Conservation (phyloP, 30 jellyfish, hydroid and myxozoan species). For the Chironex yamaguchii region DNA sequence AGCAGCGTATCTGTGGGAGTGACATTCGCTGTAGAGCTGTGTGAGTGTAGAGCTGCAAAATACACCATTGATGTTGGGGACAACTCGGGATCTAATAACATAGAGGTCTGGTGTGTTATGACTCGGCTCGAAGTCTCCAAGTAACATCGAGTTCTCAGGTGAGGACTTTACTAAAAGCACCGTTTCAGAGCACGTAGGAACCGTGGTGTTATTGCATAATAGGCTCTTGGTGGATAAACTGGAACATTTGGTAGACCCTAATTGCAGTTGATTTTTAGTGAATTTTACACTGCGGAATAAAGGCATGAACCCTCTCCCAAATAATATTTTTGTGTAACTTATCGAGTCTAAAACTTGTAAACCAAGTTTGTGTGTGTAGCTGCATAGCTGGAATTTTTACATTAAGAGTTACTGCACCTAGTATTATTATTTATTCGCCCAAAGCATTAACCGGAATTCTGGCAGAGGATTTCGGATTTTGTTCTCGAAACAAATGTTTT, state of each 20-base stretch:
- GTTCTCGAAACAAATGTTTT: conserved; percentile 19
- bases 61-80: conserved; percentile 63
- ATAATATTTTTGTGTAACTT: conserved; percentile 21
- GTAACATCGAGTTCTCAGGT: conserved; percentile 6
- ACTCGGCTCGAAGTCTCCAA: conserved; percentile 60
- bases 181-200: conserved; percentile 62
- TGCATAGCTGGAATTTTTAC: conserved; percentile 34
- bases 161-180: conserved; percentile 48
- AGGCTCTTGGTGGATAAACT: conserved; percentile 41
- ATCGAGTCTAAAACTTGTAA: conserved; percentile 28
- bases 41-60: conserved; percentile 11
- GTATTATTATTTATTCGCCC: background rate
- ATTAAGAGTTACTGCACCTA: background rate
- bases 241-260: conserved; percentile 22
- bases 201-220: conserved; percentile 17
- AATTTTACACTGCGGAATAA: conserved; percentile 1
- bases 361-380: conserved; percentile 1
- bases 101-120: conserved; percentile 8
- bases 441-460: background rate
- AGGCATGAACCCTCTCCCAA: conserved; percentile 55
- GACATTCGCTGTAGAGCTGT: too few species aligned
- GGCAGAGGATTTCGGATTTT: background rate
- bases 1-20: conserved; percentile 19
- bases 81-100: conserved; percentile 42
- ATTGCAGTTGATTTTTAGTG: conserved; percentile 1